Conservation (phyloP, 1,140 invertebrate species). For the Anastatus disparis region DNA sequence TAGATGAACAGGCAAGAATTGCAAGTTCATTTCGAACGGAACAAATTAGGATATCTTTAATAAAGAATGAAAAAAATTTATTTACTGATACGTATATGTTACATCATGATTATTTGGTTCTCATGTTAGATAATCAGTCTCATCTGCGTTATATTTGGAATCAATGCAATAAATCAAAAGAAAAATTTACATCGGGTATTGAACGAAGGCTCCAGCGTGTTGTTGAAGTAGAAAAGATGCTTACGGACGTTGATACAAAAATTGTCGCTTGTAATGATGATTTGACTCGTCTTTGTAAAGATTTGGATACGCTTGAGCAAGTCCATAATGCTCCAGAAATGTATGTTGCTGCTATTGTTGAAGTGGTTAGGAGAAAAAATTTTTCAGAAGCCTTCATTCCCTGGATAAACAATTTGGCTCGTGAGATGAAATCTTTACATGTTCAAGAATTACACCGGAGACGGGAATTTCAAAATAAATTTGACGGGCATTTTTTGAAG, state of each 20-base stretch:
- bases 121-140: not conserved
- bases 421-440: not conserved
- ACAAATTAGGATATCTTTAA: not conserved
- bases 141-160: not conserved
- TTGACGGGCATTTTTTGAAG: constrained; percentile 12
- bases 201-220: not conserved
- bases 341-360: not conserved
- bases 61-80: too few relatives aligned
- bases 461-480: constrained; percentile 1
- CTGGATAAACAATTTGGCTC: not conserved
- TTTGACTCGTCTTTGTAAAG: not conserved
- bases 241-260: not conserved
- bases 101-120: not conserved
- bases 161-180: not conserved
- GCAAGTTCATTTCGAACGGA: not conserved
- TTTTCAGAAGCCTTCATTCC: not conserved
- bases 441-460: not conserved
- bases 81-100: not conserved
- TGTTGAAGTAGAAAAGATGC: not conserved
- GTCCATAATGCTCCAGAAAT: not conserved
- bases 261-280: not conserved
- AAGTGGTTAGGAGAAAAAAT: constrained; percentile 2
- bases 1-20: not conserved
- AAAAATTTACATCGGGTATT: not conserved
- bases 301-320: not conserved